phyloP scores from a whole-genome alignment of 2,888 invertebrate species.

The Caenorhabditis doughertyi region DNA sequence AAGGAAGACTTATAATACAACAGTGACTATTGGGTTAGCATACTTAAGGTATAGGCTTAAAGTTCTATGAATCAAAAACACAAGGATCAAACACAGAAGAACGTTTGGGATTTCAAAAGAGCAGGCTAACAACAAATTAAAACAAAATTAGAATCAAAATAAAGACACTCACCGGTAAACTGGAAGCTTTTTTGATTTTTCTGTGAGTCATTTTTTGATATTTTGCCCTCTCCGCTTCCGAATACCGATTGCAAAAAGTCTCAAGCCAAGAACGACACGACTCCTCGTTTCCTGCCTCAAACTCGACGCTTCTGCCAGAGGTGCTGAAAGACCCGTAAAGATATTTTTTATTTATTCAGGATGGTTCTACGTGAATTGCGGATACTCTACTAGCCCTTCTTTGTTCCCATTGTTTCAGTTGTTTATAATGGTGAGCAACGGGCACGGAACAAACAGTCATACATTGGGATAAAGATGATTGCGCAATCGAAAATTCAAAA shows the following conservation, averaged over 20 bases:
- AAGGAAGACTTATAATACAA: no score
- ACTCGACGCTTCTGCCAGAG: conserved; percentile 80
- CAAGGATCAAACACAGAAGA: no score
- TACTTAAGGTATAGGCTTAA: no score
- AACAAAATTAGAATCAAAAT: not conserved
- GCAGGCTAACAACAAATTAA: not conserved
- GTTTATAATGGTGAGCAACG: no score
- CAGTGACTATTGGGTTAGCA: no score
- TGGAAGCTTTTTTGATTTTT: conserved; percentile 47
- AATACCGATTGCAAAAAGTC: conserved; percentile 83
- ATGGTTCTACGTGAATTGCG: not conserved
- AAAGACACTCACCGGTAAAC: conserved; percentile 56
- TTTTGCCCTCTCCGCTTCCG: conserved; percentile 58
- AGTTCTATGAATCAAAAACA: no score
- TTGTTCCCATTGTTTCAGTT: no score
- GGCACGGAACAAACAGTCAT: no score
- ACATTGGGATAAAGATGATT: no score
- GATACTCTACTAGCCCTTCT: no score
- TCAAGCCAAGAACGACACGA: conserved; percentile 85
- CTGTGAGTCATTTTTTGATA: conserved; percentile 51
- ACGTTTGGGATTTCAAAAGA: no score
- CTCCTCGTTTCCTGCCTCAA: conserved; percentile 85
- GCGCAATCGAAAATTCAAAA: no score
- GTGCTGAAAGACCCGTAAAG: conserved; percentile 70
- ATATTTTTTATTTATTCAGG: conserved; percentile 48